Conservation (phyloP, 2,113 vertebrate species). For the Aegithalos caudatus region DNA sequence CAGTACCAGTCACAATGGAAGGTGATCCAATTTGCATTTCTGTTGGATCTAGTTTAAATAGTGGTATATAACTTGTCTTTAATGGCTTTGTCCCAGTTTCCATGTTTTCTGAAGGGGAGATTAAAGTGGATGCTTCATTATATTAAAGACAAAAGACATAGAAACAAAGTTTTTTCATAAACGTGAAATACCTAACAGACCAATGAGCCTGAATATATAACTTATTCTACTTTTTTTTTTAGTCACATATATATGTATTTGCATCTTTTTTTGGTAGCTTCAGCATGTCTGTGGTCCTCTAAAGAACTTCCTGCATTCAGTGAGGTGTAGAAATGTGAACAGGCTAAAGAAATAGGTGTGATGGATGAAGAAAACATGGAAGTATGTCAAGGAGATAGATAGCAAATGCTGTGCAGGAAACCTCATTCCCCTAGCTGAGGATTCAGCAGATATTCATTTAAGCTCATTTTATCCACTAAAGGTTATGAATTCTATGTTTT, state of each 20-base stretch:
- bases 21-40: not conserved
- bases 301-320: not conserved
- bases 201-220: not conserved
- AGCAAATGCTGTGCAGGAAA: not conserved
- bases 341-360: not conserved
- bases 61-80: not conserved
- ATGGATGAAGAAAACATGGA: not conserved
- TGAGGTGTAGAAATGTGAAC: not conserved
- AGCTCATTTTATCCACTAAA: not conserved
- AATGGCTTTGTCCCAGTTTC: not conserved
- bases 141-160: not conserved
- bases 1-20: not conserved
- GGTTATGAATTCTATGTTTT: not conserved
- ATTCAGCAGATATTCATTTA: not conserved
- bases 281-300: not conserved
- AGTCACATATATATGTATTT: not conserved
- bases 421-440: not conserved
- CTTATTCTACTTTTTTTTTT: not conserved
- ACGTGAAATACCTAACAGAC: not conserved
- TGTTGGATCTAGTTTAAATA: not conserved
- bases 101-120: not conserved
- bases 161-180: not conserved
- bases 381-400: not conserved
- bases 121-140: not conserved
- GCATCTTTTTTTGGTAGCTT: not conserved